phyloP scores from a whole-genome alignment of 2,797 vertebrate species.

The Phoeniculus purpureus region DNA sequence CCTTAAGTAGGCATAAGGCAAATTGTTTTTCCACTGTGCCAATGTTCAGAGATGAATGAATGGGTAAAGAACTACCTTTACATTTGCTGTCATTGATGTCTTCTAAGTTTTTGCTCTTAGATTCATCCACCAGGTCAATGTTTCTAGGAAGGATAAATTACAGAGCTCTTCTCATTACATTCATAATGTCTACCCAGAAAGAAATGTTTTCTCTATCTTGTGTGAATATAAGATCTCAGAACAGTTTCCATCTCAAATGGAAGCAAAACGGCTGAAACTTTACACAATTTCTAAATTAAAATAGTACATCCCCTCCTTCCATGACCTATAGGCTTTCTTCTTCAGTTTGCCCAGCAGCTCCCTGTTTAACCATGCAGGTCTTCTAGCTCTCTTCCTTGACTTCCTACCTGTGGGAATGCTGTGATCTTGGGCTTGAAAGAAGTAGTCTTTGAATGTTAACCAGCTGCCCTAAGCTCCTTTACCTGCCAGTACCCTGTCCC shows the following conservation, averaged over 20 bases:
- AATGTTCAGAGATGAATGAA: not conserved
- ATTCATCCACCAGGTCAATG: constrained; percentile 1
- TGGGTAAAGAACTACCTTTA: not conserved
- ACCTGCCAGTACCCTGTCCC: too few species aligned
- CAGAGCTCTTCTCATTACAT: not conserved
- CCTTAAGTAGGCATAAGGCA: not conserved
- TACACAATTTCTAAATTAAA: not conserved
- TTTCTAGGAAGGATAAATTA: constrained; percentile 39
- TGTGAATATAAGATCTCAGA: not conserved
- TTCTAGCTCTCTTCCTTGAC: too few species aligned
- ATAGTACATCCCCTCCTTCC: too few species aligned
- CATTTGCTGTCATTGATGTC: not conserved
- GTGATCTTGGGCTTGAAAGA: too few species aligned
- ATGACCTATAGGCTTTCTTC: too few species aligned
- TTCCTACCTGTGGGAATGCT: too few species aligned
- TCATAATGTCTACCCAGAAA: constrained; percentile 8
- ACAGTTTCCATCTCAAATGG: not conserved
- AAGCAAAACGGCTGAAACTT: constrained; percentile 10
- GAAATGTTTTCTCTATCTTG: not conserved
- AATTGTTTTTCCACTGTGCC: not conserved
- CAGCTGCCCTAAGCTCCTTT: too few species aligned
- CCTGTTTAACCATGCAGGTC: too few species aligned
- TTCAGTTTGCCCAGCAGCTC: too few species aligned
- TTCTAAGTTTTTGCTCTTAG: constrained; percentile 14
- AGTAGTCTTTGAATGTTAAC: too few species aligned